A percentile compares a stretch with the other conserved stretches of the same genome.
phyloP scores from a whole-genome alignment of 2,113 vertebrate species.

The Misgurnus anguillicaudatus region DNA sequence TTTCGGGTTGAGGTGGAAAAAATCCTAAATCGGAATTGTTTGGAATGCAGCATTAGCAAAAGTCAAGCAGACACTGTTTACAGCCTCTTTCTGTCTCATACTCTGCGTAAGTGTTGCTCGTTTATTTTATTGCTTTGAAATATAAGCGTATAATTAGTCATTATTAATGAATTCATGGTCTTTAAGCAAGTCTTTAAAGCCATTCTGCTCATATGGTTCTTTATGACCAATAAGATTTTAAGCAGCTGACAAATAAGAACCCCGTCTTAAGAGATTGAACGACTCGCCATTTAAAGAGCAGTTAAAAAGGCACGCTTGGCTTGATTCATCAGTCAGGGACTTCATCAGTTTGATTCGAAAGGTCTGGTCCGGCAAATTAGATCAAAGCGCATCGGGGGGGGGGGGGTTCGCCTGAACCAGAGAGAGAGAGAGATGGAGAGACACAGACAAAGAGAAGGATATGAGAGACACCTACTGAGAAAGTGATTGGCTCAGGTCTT shows the following conservation, averaged over 20 bases:
- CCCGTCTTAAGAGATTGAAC: slow-evolving; percentile 16
- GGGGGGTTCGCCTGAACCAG: background rate
- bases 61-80: no score
- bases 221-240: background rate
- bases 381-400: background rate
- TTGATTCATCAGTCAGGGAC: slow-evolving; percentile 13
- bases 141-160: background rate
- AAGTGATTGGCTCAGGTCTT: slow-evolving; percentile 27
- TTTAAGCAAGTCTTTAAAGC: slow-evolving; percentile 2
- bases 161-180: slow-evolving; percentile 8
- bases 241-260: background rate
- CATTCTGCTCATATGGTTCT: background rate
- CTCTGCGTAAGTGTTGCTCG: no score
- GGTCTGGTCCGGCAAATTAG: slow-evolving; percentile 36
- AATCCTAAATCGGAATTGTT: no score
- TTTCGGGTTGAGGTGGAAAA: no score
- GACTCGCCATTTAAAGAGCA: slow-evolving; percentile 7
- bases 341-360: slow-evolving; percentile 35
- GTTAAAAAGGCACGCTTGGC: slow-evolving; percentile 20
- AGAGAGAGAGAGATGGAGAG: background rate
- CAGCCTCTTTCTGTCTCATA: no score
- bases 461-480: slow-evolving; percentile 28
- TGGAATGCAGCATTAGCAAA: no score
- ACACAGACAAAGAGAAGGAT: background rate
- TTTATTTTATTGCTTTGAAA: no score